phyloP scores from a whole-genome alignment of 2,113 vertebrate species.

The Raja brachyura region DNA sequence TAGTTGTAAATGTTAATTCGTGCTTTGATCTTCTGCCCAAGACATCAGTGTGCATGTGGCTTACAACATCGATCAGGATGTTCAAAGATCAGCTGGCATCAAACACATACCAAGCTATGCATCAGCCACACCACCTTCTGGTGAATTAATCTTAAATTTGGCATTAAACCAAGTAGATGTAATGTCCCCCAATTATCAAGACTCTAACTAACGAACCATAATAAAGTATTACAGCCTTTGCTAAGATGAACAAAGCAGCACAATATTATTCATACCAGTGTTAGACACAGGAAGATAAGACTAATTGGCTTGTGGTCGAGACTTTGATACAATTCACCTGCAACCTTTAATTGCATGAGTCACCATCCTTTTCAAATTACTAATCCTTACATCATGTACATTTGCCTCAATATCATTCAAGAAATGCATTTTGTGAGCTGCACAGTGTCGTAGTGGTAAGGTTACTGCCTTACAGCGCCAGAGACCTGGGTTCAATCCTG shows the following conservation, averaged over 20 bases:
- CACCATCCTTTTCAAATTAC: background rate
- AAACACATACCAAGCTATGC: background rate
- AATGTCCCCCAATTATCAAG: background rate
- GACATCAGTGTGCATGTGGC: background rate
- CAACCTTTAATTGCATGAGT: background rate
- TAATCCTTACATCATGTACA: background rate
- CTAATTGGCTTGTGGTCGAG: background rate
- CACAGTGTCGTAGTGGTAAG: too few species aligned
- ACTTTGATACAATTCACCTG: background rate
- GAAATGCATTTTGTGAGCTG: background rate
- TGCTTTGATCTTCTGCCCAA: background rate
- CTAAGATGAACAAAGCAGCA: background rate
- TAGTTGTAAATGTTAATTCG: conserved; percentile 14
- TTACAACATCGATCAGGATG: background rate
- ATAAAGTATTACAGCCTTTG: background rate
- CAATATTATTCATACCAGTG: background rate
- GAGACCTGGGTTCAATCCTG: too few species aligned
- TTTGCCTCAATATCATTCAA: background rate
- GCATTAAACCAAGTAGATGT: background rate
- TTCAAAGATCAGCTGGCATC: background rate
- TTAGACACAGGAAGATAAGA: background rate
- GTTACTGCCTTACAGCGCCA: too few species aligned
- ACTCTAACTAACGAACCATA: background rate
- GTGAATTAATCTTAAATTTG: background rate
- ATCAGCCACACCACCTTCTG: background rate